phyloP scores from a whole-genome alignment of 2,113 vertebrate genomes.

The Reinhardtius hippoglossoides region DNA sequence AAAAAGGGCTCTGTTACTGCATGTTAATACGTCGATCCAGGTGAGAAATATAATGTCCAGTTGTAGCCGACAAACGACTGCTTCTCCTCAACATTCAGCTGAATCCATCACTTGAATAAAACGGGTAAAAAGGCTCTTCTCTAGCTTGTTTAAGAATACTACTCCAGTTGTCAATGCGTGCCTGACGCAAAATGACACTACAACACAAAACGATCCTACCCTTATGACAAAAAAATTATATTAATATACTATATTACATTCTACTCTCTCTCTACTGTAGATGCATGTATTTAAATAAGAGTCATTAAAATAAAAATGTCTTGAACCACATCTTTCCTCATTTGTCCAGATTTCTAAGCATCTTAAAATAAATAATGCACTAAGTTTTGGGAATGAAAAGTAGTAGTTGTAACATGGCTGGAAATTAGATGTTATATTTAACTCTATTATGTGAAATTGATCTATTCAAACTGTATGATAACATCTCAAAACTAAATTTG shows the following conservation, averaged over 20 bases:
- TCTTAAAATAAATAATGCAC: slow-evolving; percentile 17
- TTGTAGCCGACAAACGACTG: slow-evolving; percentile 6
- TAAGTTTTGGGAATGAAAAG: slow-evolving; percentile 13
- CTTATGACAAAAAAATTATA: slow-evolving; percentile 84
- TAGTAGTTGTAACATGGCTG: slow-evolving; percentile 16
- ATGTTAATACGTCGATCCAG: slow-evolving; percentile 47
- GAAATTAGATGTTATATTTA: neutral
- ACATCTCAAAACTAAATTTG: neutral
- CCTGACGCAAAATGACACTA: slow-evolving; percentile 86
- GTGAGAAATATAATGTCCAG: slow-evolving; percentile 44
- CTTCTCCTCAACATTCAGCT: slow-evolving; percentile 36
- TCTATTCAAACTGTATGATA: neutral
- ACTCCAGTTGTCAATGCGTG: slow-evolving; percentile 67
- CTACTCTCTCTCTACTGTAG: slow-evolving; percentile 19
- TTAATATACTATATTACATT: slow-evolving; percentile 76
- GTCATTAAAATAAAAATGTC: slow-evolving; percentile 83
- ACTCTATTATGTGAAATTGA: neutral
- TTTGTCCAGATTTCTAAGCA: slow-evolving; percentile 22
- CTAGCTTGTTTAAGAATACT: slow-evolving; percentile 51
- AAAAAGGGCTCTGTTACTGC: slow-evolving; percentile 43
- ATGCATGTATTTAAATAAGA: slow-evolving; percentile 63
- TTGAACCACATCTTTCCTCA: slow-evolving; percentile 27
- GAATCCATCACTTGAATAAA: slow-evolving; percentile 41
- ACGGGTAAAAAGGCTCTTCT: neutral
- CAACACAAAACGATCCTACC: slow-evolving; percentile 58